Base-by-base conservation (phyloP, 1,140 invertebrate species). In the Aphaenogaster floridana region DNA sequence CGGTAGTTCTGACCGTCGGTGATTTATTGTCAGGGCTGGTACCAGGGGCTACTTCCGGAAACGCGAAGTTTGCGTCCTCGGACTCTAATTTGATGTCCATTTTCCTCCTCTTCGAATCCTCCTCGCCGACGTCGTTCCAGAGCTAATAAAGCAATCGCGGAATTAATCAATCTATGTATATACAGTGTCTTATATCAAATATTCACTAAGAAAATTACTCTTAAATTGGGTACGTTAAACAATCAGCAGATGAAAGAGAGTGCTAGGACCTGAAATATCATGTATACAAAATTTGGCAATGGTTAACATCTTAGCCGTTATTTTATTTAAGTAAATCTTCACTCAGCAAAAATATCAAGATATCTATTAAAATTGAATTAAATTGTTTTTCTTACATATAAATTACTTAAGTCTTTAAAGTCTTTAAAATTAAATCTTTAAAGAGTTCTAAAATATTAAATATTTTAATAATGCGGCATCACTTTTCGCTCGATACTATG, bases 61-160 rank as follows among this genome's bases (percentile, higher is more conserved):
- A 95, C 3, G 94, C 85, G 86, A 95, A 95, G 78, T 97, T 97
- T 45, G 96, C 96, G 89, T 97, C 96, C 88, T 97, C 97, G 74
- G 97, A 96, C 93, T 97, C 97, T 54, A 97, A 91, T 93, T 97
- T 97, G 63, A 97, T 96, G 87, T 97, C 96, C 92, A 97, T 95
- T 91, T 96, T 96, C 84, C 95, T 96, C 74, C 96, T 95, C 92
- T 97, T 97, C 3, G 96, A 93, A 68, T 96, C 95, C n/a, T 96
- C 94, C 88, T 95, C 93, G 39, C 94, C 91, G 57, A 66, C 92
- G 54, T 89, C 91, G 92, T 94, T 95, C 94, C 94, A 95, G 77
- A 88, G 91, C 94, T 95, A 86, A 87, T 84, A 50, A 84, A 90
- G 8, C 28, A 84, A 79, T 54, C 63, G 50, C 11, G 39, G 28